Evolutionary conservation across 2,888 invertebrate species (phyloP), one percentile per base, ranked within the genome.

Genomic region (Acronicta aceris): DNA sequence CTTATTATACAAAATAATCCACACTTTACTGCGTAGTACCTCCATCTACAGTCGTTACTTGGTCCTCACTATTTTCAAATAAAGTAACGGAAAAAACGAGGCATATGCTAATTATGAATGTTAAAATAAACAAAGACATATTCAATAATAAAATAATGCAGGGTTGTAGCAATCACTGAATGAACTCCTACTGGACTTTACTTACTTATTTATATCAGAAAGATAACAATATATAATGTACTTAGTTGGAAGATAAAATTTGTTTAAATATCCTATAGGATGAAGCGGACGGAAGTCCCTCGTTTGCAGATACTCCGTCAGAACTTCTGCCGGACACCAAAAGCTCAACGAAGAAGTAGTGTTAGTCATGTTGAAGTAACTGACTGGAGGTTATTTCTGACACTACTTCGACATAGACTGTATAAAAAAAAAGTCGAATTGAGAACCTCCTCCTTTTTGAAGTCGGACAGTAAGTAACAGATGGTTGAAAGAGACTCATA

Each of bases 161-260:
- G 56, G 55, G 41, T 46, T 40, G 40, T n/a, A 16, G 10, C 33
- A 43, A 56, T 43, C 47, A 43, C 71, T 57, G 43, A 43, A 43
- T 30, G 43, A 64, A 25, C 25, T 16, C 15, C 13, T 12, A 8
- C 12, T 36, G n/a, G 21, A 33, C 27, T 25, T n/a, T 9, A 49
- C 62, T 40, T 38, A 33, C 17, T 48, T 30, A 7, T 13, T 49
- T 69, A 69, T 69, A 27, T 21, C 9, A 21, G 13, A 49, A 33
- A 30, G 53, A 62, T 62, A 65, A 60, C 47, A 43, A 42, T 2
- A 55, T 40, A 21, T 41, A 15, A 21, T 41, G 5, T 36, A n/a
- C 38, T 33, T 33, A 33, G 33, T 33, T 33, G 38, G n/a, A 1
- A 5, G n/a, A 38, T 13, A n/a, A 38, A n/a, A 38, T 38, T 38